Evolutionary conservation across 2,797 vertebrate species (phyloP).

Genomic region (Microhierax caerulescens): DNA sequence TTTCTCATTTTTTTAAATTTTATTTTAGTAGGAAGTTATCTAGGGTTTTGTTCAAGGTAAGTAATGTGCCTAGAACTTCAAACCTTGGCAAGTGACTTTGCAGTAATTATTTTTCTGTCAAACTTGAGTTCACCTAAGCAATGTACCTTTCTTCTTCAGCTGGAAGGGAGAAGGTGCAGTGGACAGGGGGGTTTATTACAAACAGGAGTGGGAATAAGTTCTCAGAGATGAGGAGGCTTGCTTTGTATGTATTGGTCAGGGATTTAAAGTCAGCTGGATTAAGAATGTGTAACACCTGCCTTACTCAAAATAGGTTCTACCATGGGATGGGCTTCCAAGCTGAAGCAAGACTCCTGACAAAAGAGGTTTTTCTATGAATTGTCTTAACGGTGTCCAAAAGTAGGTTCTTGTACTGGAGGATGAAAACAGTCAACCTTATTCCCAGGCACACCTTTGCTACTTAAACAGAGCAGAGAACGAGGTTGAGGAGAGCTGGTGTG

Average conservation of each 20-base stretch:
- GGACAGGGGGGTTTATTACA: not conserved
- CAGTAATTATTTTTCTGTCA: not conserved
- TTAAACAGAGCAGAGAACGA: not conserved
- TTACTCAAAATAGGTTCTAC: not conserved
- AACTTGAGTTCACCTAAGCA: not conserved
- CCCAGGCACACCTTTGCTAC: not conserved
- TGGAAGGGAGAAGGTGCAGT: not conserved
- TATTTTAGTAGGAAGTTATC: not conserved
- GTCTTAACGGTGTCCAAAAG: not conserved
- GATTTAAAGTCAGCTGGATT: not conserved
- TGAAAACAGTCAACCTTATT: not conserved
- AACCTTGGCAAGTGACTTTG: not conserved
- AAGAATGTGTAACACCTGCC: not conserved
- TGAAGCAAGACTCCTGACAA: not conserved
- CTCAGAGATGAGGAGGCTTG: not conserved
- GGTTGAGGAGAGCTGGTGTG: not conserved
- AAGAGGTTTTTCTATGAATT: not conserved
- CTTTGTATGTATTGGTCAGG: rapidly evolving
- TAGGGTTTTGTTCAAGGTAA: not conserved
- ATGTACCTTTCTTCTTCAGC: not conserved
- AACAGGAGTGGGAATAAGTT: not conserved
- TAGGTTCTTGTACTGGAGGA: not conserved
- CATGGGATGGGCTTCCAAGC: not conserved
- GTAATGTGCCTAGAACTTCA: not conserved
- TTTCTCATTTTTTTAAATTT: no score